Base-by-base conservation (phyloP, 2,888 invertebrate genomes). In the Smittia aterrima region DNA sequence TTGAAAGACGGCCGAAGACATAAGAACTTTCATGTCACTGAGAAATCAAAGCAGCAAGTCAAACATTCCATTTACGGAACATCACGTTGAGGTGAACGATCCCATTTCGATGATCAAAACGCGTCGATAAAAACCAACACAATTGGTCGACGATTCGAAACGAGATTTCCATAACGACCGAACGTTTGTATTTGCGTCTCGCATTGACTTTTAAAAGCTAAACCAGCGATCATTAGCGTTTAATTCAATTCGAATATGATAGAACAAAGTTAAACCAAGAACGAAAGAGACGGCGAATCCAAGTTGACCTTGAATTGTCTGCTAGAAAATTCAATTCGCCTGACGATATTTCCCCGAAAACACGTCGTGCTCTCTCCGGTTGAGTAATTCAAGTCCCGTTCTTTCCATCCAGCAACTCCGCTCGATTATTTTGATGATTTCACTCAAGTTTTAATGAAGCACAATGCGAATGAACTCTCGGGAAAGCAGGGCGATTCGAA, bases 101-200 rank as follows among this genome's bases (percentile, higher is more conserved):
- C 64, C n/a, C 64, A 64, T 18, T 1, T 6, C 20, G 64, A 64
- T 25, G 7, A 64, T 18, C 22, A 27, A 64, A 47, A 38, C 9
- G 9, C 11, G 66, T n/a, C 66, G 66, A 47, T 47, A 47, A 47
- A 38, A 47, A 16, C 47, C 47, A 66, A 27, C 32, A 40, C 66
- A 66, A 66, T 66, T 16, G 16, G 16, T n/a, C 58, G 7, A 1
- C 13, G 58, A 13, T 11, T 20, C 11, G 25, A 66, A 66, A 66
- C 40, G 38, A 66, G 66, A 66, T 66, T 66, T 38, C 66, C 66
- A 66, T 66, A 66, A 40, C 40, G 66, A 66, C 66, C n/a, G 58
- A 18, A 18, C 22, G 58, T 13, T 22, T 18, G 58, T 58, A n/a
- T 58, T 58, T 22, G 58, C 3, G n/a, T 3, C 18, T 58, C 58